These are phyloP conservation scores for Furcifer pardalis DNA, from an alignment of 2,797 vertebrate species.

Conservation along the genomic window DNA sequence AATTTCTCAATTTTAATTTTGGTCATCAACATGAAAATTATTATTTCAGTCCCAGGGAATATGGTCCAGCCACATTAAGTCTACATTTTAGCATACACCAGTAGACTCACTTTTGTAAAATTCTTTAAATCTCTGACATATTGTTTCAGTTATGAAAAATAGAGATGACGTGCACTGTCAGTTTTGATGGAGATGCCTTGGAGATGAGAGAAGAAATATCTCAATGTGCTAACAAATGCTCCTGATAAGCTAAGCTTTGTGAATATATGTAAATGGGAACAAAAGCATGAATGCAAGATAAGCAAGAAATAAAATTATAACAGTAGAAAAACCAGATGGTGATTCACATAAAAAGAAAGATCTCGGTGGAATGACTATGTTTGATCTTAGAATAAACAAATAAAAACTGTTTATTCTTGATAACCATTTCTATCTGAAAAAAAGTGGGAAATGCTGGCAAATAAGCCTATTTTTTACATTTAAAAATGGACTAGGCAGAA, in stretches of 20 bases:
- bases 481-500: neutral
- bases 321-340: conserved; percentile 20
- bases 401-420: conserved; percentile 14
- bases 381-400: conserved; percentile 34
- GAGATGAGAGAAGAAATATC: conserved; percentile 48
- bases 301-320: conserved; percentile 21
- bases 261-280: conserved; percentile 55
- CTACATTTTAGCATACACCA: neutral
- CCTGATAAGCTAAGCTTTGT: conserved; percentile 5
- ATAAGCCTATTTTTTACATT: conserved; percentile 50
- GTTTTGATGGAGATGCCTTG: conserved; percentile 51
- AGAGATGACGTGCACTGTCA: conserved; percentile 45
- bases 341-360: conserved; percentile 50
- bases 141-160: conserved; percentile 44
- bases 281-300: neutral
- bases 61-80: neutral
- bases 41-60: no score
- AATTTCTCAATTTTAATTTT: no score
- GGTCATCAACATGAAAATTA: no score
- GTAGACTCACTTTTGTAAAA: conserved; percentile 6
- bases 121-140: conserved; percentile 30
- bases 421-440: conserved; percentile 7
- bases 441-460: conserved; percentile 37
- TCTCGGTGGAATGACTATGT: conserved; percentile 33
- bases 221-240: conserved; percentile 22